These are phyloP conservation scores for Trochalopteron elliotii DNA, from an alignment of 2,113 vertebrate species.

Conservation along the genomic window DNA sequence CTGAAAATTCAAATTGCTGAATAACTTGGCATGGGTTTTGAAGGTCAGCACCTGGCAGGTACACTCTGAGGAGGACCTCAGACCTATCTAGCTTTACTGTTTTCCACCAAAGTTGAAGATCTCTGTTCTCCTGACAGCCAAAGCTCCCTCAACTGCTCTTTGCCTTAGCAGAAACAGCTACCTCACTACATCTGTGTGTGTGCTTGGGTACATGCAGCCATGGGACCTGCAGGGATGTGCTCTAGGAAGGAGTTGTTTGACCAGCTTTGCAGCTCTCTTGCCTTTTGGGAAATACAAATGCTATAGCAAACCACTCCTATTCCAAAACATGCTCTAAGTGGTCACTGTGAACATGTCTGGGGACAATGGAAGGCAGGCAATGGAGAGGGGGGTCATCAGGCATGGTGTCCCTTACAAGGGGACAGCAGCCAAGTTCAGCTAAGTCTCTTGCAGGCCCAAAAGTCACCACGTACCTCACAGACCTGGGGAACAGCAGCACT, in stretches of 20 bases:
- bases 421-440: not conserved
- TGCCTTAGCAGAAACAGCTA: constrained; percentile 19
- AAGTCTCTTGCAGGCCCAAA: not conserved
- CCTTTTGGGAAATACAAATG: not conserved
- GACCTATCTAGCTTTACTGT: not conserved
- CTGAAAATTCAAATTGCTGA: not conserved
- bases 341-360: not conserved
- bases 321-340: accelerated
- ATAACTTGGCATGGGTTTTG: not conserved
- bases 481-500: not conserved
- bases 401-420: not conserved
- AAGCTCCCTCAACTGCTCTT: not conserved
- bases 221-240: not conserved
- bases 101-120: not conserved
- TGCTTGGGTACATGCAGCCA: not conserved
- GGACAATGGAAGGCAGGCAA: not conserved
- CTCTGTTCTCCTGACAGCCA: not conserved
- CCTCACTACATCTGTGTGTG: not conserved
- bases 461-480: not conserved
- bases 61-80: not conserved
- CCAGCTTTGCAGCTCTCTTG: not conserved
- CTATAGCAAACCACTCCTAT: not conserved
- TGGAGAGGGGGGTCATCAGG: not conserved
- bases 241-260: not conserved
- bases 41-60: not conserved